Evolutionary conservation across 2,113 vertebrate species (phyloP), one percentile per base, ranked within the genome.

Genomic region (Andinoacara biseriatus): DNA sequence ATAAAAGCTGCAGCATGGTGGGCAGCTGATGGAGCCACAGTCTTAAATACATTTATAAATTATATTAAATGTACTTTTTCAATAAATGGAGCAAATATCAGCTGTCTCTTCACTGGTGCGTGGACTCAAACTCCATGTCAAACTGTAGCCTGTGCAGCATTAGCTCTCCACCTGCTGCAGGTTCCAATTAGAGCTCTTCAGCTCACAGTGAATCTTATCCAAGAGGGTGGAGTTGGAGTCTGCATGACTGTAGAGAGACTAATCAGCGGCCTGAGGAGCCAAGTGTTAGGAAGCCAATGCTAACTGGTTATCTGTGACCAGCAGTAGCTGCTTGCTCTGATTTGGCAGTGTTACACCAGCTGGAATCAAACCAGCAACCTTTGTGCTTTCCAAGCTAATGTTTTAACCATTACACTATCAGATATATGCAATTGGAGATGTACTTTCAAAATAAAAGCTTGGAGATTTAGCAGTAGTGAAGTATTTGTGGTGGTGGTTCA

Each of bases 81-180:
- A 46, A 0, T 0, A 15, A 46, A 1, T 67, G 62, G 38, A 15
- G 38, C 22, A 46, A 67, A 26, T 67, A 67, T 18, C 5, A 22
- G 62, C 38, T 26, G 15, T 17, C 13, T 43, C 7, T 4, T 17
- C 62, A 40, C n/a, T 0, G 35, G 15, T 24, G 35, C 9, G 1
- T 0, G 0, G 4, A 22, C n/a, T 7, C 35, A 5, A 40, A 40
- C 38, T 38, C 0, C 13, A 15, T 43, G 3, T 43, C 15, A n/a
- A 20, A 15, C 35, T 58, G 13, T 3, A 14, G 22, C 24, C 13
- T 15, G 5, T 58, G 57, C 11, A 7, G 57, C 24, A 26, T 22
- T 43, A 38, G n/a, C 0, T 43, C 35, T 65, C 7, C 13, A 22
- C 0, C n/a, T 43, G 62, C 38, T 65, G 62, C 62, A 65, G 38